Percentiles rank a stretch among this genome's conserved stretches.
Evolutionary conservation across 2,113 vertebrate genomes (phyloP).

Genomic region (Anhinga anhinga): DNA sequence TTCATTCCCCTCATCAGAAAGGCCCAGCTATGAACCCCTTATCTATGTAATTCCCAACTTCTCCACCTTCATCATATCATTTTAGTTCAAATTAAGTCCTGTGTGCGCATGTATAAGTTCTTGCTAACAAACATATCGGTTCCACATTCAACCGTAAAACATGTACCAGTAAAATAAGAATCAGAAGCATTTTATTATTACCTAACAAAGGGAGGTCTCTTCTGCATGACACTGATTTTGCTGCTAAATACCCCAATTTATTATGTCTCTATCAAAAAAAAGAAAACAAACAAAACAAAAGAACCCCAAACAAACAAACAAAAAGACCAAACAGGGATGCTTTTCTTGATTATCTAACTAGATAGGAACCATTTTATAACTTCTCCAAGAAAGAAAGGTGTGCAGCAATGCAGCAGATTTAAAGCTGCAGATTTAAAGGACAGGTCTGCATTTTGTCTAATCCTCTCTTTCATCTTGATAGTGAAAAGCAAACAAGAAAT

Average conservation of each 20-base stretch:
- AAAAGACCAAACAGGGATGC: background rate
- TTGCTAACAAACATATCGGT: background rate
- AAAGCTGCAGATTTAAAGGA: background rate
- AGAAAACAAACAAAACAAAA: background rate
- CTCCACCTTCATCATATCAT: background rate
- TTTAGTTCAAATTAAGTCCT: background rate
- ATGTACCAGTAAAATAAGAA: background rate
- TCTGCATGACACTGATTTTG: background rate
- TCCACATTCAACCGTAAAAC: background rate
- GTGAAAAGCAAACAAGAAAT: background rate
- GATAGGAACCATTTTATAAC: background rate
- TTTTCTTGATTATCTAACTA: background rate
- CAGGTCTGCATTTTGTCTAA: background rate
- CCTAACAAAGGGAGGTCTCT: background rate
- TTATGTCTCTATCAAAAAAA: background rate
- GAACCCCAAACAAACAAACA: background rate
- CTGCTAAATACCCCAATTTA: background rate
- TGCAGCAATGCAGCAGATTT: background rate
- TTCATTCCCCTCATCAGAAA: background rate
- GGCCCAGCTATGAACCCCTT: background rate
- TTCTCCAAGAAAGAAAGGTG: background rate
- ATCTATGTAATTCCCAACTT: background rate
- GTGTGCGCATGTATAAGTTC: background rate
- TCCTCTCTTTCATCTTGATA: background rate
- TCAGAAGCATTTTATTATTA: background rate